phyloP scores from a whole-genome alignment of 2,888 invertebrate genomes.

The Temnothorax unifasciatus region DNA sequence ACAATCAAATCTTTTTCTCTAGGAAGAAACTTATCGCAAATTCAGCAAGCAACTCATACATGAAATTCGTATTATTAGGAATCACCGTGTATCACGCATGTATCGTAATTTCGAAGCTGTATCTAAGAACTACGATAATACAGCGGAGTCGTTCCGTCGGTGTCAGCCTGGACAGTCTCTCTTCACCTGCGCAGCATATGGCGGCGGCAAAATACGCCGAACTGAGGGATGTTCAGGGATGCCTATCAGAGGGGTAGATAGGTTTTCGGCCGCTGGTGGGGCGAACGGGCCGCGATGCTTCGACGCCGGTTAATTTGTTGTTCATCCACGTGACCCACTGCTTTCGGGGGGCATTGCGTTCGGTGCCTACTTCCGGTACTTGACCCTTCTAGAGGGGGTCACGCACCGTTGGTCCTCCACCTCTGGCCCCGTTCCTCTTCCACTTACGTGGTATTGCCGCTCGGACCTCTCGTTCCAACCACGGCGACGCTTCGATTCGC shows the following conservation, averaged over 20 bases:
- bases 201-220: conserved; percentile 73
- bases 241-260: conserved; percentile 70
- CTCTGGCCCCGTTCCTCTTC: conserved; percentile 15
- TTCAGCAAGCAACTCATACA: not conserved
- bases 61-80: not conserved
- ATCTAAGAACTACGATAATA: conserved; percentile 15
- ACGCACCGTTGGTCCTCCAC: conserved; percentile 77
- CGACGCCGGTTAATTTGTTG: conserved; percentile 81
- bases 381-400: conserved; percentile 81
- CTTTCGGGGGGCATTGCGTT: conserved; percentile 66
- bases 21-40: not conserved
- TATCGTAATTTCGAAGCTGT: conserved; percentile 29
- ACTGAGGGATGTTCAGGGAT: conserved; percentile 65
- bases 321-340: conserved; percentile 78
- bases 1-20: not conserved
- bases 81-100: not conserved
- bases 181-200: conserved; percentile 84
- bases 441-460: conserved; percentile 39
- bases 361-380: conserved; percentile 82
- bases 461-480: conserved; percentile 23
- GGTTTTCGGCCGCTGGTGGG: conserved; percentile 75
- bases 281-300: conserved; percentile 63
- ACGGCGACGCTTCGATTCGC: conserved; percentile 30
- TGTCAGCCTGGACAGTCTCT: conserved; percentile 72
- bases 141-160: conserved; percentile 35